Conservation (phyloP, 1,140 invertebrate species). For the Augochlora pura region DNA sequence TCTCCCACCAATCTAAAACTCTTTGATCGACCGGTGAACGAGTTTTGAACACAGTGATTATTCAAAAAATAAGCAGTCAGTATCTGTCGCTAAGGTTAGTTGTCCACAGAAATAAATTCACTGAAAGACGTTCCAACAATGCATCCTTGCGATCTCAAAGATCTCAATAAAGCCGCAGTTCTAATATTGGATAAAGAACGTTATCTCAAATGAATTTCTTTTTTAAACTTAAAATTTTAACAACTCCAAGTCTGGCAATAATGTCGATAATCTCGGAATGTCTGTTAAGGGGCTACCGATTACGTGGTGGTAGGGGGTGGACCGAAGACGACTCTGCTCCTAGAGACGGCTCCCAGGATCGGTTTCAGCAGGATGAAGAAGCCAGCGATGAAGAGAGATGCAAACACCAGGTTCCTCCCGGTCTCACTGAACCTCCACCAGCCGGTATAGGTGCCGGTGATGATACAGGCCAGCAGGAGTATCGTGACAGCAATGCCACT, state of each 20-base stretch:
- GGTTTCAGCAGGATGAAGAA: constrained; percentile 73
- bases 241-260: neutral
- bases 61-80: neutral
- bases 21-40: neutral
- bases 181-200: too few species aligned
- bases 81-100: neutral
- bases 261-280: neutral
- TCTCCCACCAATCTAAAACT: neutral
- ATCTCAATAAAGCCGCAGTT: too few species aligned
- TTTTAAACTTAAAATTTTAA: neutral
- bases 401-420: constrained; percentile 65
- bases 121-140: too few species aligned
- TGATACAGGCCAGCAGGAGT: constrained; percentile 69
- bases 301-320: constrained; percentile 49
- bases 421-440: constrained; percentile 65
- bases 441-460: constrained; percentile 71
- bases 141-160: too few species aligned
- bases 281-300: neutral
- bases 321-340: constrained; percentile 65
- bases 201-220: neutral
- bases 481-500: constrained; percentile 69
- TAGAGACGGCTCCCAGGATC: constrained; percentile 67
- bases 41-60: neutral
- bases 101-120: too few species aligned
- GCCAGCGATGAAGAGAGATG: constrained; percentile 69